Base-by-base conservation (phyloP, 2,113 vertebrate species). In the Cebus imitator region DNA sequence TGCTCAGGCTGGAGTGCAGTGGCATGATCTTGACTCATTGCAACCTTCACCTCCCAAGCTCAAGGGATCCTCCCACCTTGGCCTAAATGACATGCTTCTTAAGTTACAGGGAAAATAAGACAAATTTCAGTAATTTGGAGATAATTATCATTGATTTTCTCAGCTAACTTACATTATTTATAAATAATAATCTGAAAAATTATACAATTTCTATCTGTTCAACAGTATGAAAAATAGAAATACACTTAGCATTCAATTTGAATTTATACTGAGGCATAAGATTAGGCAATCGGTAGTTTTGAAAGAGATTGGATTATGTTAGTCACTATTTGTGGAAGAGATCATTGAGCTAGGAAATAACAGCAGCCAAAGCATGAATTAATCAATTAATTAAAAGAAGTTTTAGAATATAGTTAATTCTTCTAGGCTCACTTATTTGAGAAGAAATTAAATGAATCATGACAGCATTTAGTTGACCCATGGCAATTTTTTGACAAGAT, bases 131-230 rank as follows among this genome's bases (percentile, higher is more conserved):
- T 66, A 81, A 35, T 80, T 20, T 43, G 14, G 68, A 89, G 30
- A 73, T 55, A 84, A n/a, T 45, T 45, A 55, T 32, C n/a, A 84
- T 7, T 80, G 20, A 30, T 23, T 80, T 95, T 86, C 4, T 90
- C 11, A 17, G 43, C 50, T 70, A 68, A 76, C 66, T 57, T 87
- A 50, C 4, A 43, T 43, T 25, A 27, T 75, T 37, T 48, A 32
- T 73, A 80, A 91, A 91, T 45, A 57, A 79, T 78, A 89, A 5
- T 58, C 79, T 90, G 43, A 90, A 27, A 92, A 94, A 16, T 84
- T 75, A 61, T 27, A 37, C 35, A 80, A 68, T 61, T 78, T 64
- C n/a, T 85, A 8, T 73, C 45, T 57, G 8, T 78, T 64, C 35
- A n/a, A 2, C 16, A 66, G 18, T 48, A 43, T 57, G 8, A 86